Evolutionary conservation across 1,140 invertebrate species (phyloP), one percentile per base, ranked within the genome.

Genomic region (Brachionus koreanus): DNA sequence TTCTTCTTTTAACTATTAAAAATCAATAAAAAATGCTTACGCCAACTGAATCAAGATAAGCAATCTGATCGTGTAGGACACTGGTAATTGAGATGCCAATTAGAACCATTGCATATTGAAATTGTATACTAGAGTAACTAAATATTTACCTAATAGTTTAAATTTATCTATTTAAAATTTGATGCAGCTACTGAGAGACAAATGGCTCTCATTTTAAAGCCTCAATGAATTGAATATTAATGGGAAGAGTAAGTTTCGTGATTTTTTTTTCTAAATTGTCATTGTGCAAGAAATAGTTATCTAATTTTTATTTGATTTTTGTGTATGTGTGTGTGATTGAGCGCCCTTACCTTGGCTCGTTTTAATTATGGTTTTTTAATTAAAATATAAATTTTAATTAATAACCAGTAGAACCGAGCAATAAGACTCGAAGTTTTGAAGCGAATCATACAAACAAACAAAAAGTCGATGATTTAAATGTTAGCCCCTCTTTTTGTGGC

Each of bases 281-380:
- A 57, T 57, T 57, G 49, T 57, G 49, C 49, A 57, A 57, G 35
- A 39, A 69, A 37, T 37, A 37, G 65, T 69, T 69, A 69, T 69
- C 65, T 69, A 69, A 69, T 69, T 69, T 69, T 39, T 69, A 69
- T 69, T 69, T 69, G 35, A 69, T 39, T 69, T 37, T 16, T 57
- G 6, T 12, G n/a, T 57, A 5, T 19, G 6, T 69, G n/a, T 67
- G 23, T 49, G 43, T 49, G 49, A 19, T n/a, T 19, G 49, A 13
- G 35, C 65, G 2, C 37, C 2, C 65, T 19, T 39, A 39, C 37
- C 35, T 69, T 39, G 16, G 33, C 23, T 69, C 35, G n/a, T 69
- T 69, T 69, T 69, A 65, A 65, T 65, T 65, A 65, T 65, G 63
- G 63, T 69, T 69, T 69, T 69, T 69, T 69, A 69, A 69, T 69